A percentile compares a stretch with the other conserved stretches of the same genome.
These are phyloP conservation scores for Colletes collaris DNA, from an alignment of 2,888 invertebrate genomes.

Conservation along the genomic window DNA sequence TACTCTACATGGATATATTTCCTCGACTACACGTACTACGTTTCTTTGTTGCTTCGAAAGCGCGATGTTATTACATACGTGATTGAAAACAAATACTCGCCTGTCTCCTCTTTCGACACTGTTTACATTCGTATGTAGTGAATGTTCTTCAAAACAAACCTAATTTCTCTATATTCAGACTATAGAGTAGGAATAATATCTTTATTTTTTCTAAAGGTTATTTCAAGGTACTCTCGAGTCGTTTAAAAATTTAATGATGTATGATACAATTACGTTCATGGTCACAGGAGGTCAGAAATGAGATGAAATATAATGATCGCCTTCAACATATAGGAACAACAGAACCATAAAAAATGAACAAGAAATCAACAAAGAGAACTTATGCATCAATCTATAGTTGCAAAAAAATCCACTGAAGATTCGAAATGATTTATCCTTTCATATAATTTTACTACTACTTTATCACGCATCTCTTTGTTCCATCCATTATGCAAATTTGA, in stretches of 20 bases:
- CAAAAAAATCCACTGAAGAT: background rate
- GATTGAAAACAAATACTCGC: background rate
- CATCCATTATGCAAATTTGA: too few relatives aligned
- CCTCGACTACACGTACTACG: constrained; percentile 34
- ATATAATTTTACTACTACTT: background rate
- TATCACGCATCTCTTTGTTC: too few relatives aligned
- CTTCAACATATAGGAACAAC: background rate
- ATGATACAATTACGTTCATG: too few relatives aligned
- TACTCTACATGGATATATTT: constrained; percentile 38
- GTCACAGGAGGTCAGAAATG: too few relatives aligned
- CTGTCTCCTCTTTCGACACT: background rate
- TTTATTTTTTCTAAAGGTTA: too few relatives aligned
- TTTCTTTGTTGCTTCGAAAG: constrained; percentile 12
- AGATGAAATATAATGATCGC: background rate
- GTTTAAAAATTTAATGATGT: too few relatives aligned
- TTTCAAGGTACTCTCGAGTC: too few relatives aligned
- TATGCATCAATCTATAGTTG: background rate
- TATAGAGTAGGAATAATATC: too few relatives aligned
- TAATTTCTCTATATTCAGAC: too few relatives aligned
- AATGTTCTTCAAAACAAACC: too few relatives aligned
- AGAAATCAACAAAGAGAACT: constrained; percentile 1
- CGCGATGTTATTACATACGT: constrained; percentile 4
- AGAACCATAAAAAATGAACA: background rate
- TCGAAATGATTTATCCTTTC: background rate
- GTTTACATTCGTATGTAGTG: background rate